These are phyloP conservation scores for Macrobrachium nipponense DNA, from an alignment of 1,140 invertebrate species.

Conservation along the genomic window DNA sequence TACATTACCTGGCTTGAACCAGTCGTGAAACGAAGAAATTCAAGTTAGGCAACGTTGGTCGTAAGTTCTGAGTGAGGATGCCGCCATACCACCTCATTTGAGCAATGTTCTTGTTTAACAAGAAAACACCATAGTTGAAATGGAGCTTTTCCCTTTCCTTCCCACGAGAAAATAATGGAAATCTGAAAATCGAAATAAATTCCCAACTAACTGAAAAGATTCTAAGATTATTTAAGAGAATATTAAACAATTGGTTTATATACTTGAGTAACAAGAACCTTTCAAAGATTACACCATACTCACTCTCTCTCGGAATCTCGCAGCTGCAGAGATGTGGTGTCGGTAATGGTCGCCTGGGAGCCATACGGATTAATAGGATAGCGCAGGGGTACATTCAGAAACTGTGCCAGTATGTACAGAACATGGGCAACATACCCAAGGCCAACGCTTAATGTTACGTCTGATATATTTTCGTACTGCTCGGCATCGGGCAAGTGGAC, in stretches of 20 bases:
- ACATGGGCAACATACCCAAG: conserved; percentile 86
- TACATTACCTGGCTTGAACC: conserved; percentile 26
- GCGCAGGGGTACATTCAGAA: conserved; percentile 83
- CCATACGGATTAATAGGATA: conserved; percentile 83
- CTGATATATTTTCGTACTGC: conserved; percentile 32
- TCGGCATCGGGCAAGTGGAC: conserved; percentile 51
- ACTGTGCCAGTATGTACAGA: conserved; percentile 81
- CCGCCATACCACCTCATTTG: conserved; percentile 82
- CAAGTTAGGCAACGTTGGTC: conserved; percentile 75
- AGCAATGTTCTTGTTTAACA: conserved; percentile 90
- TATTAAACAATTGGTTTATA: not conserved
- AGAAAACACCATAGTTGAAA: conserved; percentile 85
- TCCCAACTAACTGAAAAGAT: too few species aligned
- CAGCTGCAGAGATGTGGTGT: conserved; percentile 80
- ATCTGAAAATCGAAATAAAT: conserved; percentile 71
- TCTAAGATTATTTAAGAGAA: not conserved
- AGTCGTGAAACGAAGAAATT: conserved; percentile 30
- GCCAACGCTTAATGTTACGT: conserved; percentile 47
- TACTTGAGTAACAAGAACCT: too few species aligned
- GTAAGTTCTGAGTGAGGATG: conserved; percentile 77
- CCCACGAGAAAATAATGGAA: conserved; percentile 82
- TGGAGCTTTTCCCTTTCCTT: conserved; percentile 76
- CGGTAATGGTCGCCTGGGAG: conserved; percentile 81
- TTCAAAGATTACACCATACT: conserved; percentile 65
- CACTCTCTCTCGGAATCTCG: conserved; percentile 82